A percentile compares a stretch with the other conserved stretches of the same genome.
These are phyloP conservation scores for Calypte anna DNA, from an alignment of 2,113 vertebrate genomes.

Conservation along the genomic window DNA sequence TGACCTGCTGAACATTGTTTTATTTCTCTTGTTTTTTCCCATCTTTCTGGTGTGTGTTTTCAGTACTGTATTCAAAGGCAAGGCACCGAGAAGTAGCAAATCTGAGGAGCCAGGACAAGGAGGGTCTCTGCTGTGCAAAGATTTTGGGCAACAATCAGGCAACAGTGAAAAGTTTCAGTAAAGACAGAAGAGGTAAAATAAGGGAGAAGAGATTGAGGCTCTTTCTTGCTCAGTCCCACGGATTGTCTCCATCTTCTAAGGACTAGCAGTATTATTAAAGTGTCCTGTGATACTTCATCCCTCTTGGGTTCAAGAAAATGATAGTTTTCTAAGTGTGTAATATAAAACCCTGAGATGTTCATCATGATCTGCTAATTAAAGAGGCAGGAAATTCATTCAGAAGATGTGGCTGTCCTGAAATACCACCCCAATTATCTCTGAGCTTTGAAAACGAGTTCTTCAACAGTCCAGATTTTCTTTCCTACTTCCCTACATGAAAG, in stretches of 20 bases:
- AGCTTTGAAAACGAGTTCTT: conserved; percentile 13
- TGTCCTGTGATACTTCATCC: not conserved
- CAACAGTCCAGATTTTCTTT: not conserved
- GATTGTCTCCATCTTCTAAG: not conserved
- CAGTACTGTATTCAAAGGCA: not conserved
- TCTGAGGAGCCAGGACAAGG: not conserved
- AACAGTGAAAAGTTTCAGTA: not conserved
- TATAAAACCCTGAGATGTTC: not conserved
- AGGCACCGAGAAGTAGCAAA: not conserved
- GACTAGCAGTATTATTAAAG: not conserved
- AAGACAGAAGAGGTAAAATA: not conserved
- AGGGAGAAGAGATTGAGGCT: not conserved
- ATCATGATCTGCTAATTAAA: not conserved
- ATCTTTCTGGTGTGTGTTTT: not conserved
- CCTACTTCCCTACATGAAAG: not conserved
- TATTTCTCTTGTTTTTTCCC: not conserved
- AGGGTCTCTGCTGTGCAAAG: not conserved
- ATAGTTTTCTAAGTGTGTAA: not conserved
- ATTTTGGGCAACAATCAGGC: not conserved
- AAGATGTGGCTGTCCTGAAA: not conserved
- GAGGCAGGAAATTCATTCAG: not conserved
- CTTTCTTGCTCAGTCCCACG: not conserved
- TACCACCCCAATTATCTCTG: not conserved
- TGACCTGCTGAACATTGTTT: not conserved
- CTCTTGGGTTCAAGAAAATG: not conserved